Conservation (phyloP, 2,888 invertebrate species). For the Liposcelis brunnea region DNA sequence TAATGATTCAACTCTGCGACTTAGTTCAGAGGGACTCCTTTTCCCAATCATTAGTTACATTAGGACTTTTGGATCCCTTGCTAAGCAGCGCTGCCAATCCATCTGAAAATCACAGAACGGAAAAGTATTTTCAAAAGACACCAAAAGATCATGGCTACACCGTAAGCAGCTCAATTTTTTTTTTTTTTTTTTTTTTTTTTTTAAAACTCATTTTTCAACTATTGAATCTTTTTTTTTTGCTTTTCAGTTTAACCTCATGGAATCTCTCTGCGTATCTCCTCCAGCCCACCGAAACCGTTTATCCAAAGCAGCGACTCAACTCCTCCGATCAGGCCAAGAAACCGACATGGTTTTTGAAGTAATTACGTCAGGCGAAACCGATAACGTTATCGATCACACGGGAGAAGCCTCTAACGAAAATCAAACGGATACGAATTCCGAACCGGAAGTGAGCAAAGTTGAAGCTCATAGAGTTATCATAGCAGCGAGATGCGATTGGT, state of each 20-base stretch:
- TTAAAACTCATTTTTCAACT: no score
- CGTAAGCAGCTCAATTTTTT: slow-evolving; percentile 13
- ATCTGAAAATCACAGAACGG: slow-evolving; percentile 23
- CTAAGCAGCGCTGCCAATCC: neutral
- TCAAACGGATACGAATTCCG: slow-evolving; percentile 9
- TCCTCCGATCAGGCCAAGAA: slow-evolving; percentile 34
- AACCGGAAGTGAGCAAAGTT: slow-evolving; percentile 26
- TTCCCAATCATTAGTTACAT: slow-evolving; percentile 35
- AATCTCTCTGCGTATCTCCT: slow-evolving; percentile 42
- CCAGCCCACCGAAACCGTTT: slow-evolving; percentile 35
- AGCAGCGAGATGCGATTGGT: slow-evolving; percentile 51
- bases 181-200: neutral
- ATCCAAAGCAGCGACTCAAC: slow-evolving; percentile 37
- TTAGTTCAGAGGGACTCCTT: slow-evolving; percentile 44
- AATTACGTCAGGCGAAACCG: slow-evolving; percentile 17
- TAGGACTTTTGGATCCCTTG: slow-evolving; percentile 32
- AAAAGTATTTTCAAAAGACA: slow-evolving; percentile 15
- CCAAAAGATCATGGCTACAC: slow-evolving; percentile 18
- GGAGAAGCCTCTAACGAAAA: neutral
- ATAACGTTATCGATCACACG: slow-evolving; percentile 3
- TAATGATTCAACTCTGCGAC: slow-evolving; percentile 35
- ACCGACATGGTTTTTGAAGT: slow-evolving; percentile 52
- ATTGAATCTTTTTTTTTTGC: neutral
- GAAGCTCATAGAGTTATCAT: slow-evolving; percentile 46
- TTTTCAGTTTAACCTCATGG: slow-evolving; percentile 37